These are phyloP conservation scores for Lycopodina hypogea DNA, from an alignment of 37 sponge, comb jelly and placozoan genomes.

Conservation along the genomic window DNA sequence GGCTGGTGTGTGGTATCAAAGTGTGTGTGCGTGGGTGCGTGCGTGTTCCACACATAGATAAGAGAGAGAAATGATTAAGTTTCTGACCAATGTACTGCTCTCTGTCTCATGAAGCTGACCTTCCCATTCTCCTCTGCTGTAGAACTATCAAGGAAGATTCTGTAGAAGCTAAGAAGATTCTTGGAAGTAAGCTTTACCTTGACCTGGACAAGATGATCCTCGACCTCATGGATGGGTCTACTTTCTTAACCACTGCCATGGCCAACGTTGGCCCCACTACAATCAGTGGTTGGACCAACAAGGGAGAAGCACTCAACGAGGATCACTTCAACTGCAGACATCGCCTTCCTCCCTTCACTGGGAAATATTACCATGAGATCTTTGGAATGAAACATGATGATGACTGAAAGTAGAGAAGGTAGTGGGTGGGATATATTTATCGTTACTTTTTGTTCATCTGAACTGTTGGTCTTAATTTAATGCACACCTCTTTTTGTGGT, in stretches of 20 bases:
- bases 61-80: too few species aligned
- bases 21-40: too few species aligned
- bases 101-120: too few species aligned
- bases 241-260: background rate
- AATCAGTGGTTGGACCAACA: constrained; percentile 1
- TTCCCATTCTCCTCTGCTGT: too few species aligned
- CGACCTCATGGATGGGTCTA: constrained; percentile 13
- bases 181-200: constrained; percentile 21
- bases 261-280: background rate
- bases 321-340: background rate
- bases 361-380: constrained; percentile 22
- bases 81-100: too few species aligned
- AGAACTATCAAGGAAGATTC: constrained; percentile 17
- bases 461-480: background rate
- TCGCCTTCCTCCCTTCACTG: constrained; percentile 14
- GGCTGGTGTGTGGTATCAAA: too few species aligned
- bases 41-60: too few species aligned
- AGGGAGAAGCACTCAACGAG: background rate
- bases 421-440: too few species aligned
- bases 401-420: background rate
- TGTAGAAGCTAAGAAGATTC: constrained; percentile 24
- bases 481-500: too few species aligned
- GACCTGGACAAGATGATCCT: constrained; percentile 15
- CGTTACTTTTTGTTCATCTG: background rate
- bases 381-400: constrained; percentile 6